A percentile compares a stretch with the other conserved stretches of the same genome.
phyloP scores from a whole-genome alignment of 2,797 vertebrate species.

The Lophius americanus region DNA sequence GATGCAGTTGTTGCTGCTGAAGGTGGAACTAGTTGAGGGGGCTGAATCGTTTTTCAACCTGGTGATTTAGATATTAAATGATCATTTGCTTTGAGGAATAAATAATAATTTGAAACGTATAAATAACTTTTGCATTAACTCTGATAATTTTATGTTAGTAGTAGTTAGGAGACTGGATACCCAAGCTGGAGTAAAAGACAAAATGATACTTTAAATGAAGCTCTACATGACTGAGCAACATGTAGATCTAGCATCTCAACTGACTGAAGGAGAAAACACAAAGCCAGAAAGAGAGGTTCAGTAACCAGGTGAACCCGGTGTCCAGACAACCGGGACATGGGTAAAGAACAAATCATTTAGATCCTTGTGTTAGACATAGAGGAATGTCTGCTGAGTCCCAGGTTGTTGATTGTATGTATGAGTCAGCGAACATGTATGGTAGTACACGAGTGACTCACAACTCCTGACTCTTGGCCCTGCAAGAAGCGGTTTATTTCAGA shows the following conservation, averaged over 20 bases:
- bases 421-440: conserved; percentile 35
- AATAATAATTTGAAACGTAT: no score
- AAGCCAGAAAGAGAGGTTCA: conserved; percentile 5
- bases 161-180: no score
- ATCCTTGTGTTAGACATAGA: conserved; percentile 19
- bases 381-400: conserved; percentile 49
- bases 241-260: no score
- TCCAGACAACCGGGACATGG: conserved; percentile 45
- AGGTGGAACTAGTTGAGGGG: no score
- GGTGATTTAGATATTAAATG: no score
- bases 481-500: conserved; percentile 33
- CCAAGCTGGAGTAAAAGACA: background rate
- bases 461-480: conserved; percentile 13
- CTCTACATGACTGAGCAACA: background rate
- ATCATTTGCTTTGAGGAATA: no score
- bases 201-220: background rate
- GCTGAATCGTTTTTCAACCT: no score
- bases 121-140: no score
- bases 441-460: conserved; percentile 39
- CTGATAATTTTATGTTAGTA: no score
- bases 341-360: conserved; percentile 39
- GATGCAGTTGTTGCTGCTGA: no score
- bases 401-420: conserved; percentile 36
- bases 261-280: conserved; percentile 1
- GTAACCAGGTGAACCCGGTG: conserved; percentile 23